A percentile compares a stretch with the other conserved stretches of the same genome.
Conservation (phyloP, 2,113 vertebrate genomes). For the Barnardius zonarius region DNA sequence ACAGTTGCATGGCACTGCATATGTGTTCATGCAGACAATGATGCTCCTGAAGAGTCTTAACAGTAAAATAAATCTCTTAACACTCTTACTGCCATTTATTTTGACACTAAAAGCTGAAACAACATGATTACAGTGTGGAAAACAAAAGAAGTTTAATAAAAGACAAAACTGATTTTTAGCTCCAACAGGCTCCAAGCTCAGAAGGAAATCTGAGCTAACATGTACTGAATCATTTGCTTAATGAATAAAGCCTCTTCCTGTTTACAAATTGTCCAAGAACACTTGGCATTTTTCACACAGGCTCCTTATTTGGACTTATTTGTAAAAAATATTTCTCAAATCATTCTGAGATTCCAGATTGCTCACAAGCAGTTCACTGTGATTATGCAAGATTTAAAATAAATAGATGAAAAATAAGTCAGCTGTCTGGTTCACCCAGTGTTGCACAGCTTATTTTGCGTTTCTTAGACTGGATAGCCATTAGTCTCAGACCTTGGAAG, state of each 20-base stretch:
- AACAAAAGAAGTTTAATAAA: neutral
- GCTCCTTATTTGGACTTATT: neutral
- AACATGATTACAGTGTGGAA: neutral
- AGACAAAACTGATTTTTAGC: neutral
- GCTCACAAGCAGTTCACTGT: neutral
- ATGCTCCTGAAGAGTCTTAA: neutral
- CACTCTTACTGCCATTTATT: neutral
- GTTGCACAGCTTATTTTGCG: neutral
- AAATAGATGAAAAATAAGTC: neutral
- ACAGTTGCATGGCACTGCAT: neutral
- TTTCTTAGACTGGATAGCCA: neutral
- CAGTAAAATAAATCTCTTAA: neutral
- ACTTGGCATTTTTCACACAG: neutral
- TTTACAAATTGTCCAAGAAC: neutral
- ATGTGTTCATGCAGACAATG: neutral
- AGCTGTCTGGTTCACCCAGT: neutral
- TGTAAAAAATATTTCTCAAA: conserved; percentile 7
- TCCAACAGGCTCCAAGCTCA: neutral
- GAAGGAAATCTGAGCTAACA: neutral
- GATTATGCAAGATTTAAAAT: neutral
- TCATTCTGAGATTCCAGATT: neutral
- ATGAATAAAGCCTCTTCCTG: neutral
- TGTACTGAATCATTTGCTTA: neutral
- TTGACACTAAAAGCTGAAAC: neutral
- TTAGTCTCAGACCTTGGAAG: neutral